Conservation (phyloP, 2,113 vertebrate genomes). For the Cyanoramphus novaezelandiae region DNA sequence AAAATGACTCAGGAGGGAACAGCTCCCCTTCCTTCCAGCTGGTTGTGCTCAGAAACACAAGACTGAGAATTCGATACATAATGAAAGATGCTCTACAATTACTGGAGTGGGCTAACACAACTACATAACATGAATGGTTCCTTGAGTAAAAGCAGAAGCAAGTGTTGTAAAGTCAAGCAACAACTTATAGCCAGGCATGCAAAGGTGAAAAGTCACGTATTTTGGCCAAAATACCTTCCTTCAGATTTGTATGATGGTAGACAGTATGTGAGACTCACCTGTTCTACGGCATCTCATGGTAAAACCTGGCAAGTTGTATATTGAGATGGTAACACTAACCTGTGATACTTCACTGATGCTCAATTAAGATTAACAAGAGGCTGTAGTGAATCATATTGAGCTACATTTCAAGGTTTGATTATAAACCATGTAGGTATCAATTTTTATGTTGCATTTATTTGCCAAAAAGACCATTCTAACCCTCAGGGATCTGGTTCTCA, state of each 20-base stretch:
- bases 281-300: background rate
- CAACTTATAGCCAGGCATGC: background rate
- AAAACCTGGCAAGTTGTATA: background rate
- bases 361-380: slow-evolving; percentile 59
- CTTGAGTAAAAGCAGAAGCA: background rate
- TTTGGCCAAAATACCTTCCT: background rate
- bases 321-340: background rate
- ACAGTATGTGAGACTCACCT: background rate
- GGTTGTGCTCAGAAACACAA: background rate
- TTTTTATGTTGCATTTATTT: slow-evolving; percentile 77
- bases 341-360: slow-evolving; percentile 34
- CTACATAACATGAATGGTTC: background rate
- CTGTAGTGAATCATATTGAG: slow-evolving; percentile 67
- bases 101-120: background rate
- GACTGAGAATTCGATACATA: background rate
- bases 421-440: slow-evolving; percentile 71
- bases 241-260: background rate
- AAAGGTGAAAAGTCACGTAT: background rate
- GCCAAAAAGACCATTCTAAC: slow-evolving; percentile 70
- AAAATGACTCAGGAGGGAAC: background rate
- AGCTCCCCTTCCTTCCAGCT: slow-evolving; percentile 34
- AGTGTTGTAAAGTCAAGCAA: background rate
- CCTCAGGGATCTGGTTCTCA: slow-evolving; percentile 68
- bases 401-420: slow-evolving; percentile 56
- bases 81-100: background rate